Conservation (phyloP, 2,797 vertebrate genomes). For the Bovichtus diacanthus region DNA sequence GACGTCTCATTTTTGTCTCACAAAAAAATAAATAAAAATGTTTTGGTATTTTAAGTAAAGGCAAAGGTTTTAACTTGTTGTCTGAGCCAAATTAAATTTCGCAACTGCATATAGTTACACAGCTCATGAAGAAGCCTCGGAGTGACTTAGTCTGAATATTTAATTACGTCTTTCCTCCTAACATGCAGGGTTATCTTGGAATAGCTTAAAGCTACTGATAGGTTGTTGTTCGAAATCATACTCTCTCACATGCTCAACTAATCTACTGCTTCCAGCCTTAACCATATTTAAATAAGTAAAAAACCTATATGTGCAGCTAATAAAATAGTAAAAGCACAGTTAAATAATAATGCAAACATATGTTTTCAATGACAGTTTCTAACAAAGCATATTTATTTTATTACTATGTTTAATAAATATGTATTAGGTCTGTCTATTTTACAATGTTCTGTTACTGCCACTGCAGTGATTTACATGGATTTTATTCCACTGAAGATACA, state of each 20-base stretch:
- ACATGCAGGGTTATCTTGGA: conserved; percentile 13
- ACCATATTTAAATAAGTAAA: conserved; percentile 17
- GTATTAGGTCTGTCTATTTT: conserved; percentile 15
- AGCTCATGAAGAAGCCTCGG: conserved; percentile 17
- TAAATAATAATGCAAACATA: conserved; percentile 8
- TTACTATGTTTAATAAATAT: conserved; percentile 12
- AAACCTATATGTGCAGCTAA: not conserved
- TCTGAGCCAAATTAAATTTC: conserved; percentile 34
- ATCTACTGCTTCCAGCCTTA: conserved; percentile 9
- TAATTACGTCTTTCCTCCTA: conserved; percentile 19
- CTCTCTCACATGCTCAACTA: conserved; percentile 15
- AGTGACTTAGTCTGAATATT: conserved; percentile 20
- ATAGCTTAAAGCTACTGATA: conserved; percentile 25
- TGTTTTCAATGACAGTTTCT: not conserved
- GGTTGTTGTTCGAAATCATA: conserved; percentile 20
- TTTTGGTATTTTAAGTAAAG: conserved; percentile 6
- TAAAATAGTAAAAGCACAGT: conserved; percentile 13
- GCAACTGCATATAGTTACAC: not conserved
- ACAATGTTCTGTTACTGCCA: not conserved
- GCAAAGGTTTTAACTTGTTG: conserved; percentile 13
- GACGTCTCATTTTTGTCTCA: conserved; percentile 13
- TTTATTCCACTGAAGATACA: not conserved
- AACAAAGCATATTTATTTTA: not conserved
- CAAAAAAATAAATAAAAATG: too few species aligned
- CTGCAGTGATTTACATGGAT: not conserved